Evolutionary conservation across 2,797 vertebrate species (phyloP).

Genomic region (Chromis chromis): DNA sequence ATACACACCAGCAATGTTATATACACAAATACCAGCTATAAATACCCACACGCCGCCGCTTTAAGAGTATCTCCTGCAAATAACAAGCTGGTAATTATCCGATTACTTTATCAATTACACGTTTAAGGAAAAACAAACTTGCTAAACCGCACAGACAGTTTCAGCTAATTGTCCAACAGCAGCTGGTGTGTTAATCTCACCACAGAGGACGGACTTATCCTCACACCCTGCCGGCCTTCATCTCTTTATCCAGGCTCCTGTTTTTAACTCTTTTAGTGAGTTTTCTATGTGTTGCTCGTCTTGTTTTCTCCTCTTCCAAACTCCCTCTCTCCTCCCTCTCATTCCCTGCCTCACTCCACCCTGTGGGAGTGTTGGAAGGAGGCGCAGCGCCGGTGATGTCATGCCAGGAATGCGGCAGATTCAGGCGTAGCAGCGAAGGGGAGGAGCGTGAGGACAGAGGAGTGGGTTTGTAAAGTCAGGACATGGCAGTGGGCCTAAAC

Average conservation of each 20-base stretch:
- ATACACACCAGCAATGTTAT: conserved; percentile 21
- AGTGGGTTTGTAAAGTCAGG: conserved; percentile 43
- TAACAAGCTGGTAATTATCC: conserved; percentile 1
- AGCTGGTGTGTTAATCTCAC: conserved; percentile 28
- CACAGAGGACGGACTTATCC: conserved; percentile 48
- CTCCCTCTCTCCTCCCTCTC: conserved; percentile 69
- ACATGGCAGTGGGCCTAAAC: not conserved
- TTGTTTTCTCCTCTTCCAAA: conserved; percentile 69
- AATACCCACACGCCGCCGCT: conserved; percentile 1
- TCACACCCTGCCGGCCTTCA: conserved; percentile 49
- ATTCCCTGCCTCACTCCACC: conserved; percentile 76
- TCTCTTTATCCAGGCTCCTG: conserved; percentile 22
- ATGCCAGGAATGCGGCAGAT: conserved; percentile 86
- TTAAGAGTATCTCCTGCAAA: conserved; percentile 4
- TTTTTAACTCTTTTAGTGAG: conserved; percentile 30
- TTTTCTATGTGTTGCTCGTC: conserved; percentile 59
- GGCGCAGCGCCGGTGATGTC: conserved; percentile 83
- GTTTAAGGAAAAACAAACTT: conserved; percentile 16
- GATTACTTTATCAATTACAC: conserved; percentile 4
- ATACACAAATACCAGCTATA: conserved; percentile 25
- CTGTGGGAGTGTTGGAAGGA: conserved; percentile 81
- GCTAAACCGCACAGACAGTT: conserved; percentile 3
- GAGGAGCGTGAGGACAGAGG: conserved; percentile 61
- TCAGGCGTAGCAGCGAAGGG: conserved; percentile 68
- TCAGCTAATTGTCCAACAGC: conserved; percentile 25